These are phyloP conservation scores for Stratiolaelaps scimitus DNA, from an alignment of 1,140 invertebrate genomes.

Conservation along the genomic window DNA sequence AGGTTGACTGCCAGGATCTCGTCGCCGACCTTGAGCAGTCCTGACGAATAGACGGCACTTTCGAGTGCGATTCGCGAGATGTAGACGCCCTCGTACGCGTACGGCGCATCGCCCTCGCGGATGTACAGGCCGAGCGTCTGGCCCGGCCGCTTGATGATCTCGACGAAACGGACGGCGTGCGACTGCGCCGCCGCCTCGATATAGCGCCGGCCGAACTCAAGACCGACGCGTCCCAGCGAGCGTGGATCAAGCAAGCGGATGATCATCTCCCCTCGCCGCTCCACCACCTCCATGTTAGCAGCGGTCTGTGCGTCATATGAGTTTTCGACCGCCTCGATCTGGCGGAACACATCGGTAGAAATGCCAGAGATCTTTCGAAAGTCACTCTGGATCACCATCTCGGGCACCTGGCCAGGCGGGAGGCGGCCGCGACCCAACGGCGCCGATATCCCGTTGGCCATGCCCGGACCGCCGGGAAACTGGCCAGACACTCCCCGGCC, in stretches of 20 bases:
- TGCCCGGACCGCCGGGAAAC: slow-evolving; percentile 29
- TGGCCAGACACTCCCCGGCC: slow-evolving; percentile 31
- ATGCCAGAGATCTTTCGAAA: slow-evolving; percentile 88
- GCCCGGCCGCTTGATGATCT: slow-evolving; percentile 96
- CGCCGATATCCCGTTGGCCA: slow-evolving; percentile 7
- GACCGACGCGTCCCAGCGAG: slow-evolving; percentile 62
- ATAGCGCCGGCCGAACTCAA: slow-evolving; percentile 46
- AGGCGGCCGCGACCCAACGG: slow-evolving; percentile 13
- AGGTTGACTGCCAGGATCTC: slow-evolving; percentile 95
- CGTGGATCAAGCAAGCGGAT: slow-evolving; percentile 68
- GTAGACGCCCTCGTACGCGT: slow-evolving; percentile 87
- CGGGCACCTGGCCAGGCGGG: slow-evolving; percentile 45
- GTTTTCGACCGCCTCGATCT: slow-evolving; percentile 88
- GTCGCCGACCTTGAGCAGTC: slow-evolving; percentile 91
- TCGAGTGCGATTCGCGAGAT: slow-evolving; percentile 95
- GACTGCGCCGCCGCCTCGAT: slow-evolving; percentile 33
- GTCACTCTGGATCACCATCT: slow-evolving; percentile 81
- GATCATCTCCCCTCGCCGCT: slow-evolving; percentile 82
- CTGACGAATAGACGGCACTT: slow-evolving; percentile 88
- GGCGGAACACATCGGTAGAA: slow-evolving; percentile 84
- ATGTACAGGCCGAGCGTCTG: slow-evolving; percentile 97
- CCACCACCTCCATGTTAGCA: slow-evolving; percentile 74
- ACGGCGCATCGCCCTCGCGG: slow-evolving; percentile 84
- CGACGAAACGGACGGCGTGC: slow-evolving; percentile 71
- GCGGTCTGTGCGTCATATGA: slow-evolving; percentile 73